These are phyloP conservation scores for Myotis davidii DNA, from an alignment of 2,113 vertebrate species.

Conservation along the genomic window DNA sequence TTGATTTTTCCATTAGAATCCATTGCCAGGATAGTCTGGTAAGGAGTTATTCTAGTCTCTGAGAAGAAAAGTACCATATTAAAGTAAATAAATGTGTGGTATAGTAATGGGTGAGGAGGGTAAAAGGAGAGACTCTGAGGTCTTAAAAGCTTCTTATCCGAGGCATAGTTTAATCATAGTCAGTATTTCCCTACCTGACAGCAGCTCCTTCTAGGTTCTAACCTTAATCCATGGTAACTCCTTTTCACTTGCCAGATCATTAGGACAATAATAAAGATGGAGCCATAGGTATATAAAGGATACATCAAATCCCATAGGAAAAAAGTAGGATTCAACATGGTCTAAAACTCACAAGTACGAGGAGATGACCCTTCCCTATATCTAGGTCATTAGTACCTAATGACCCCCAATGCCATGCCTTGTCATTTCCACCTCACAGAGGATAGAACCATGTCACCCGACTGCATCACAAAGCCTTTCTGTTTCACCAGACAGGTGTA, in stretches of 20 bases:
- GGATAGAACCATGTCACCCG: slow-evolving; percentile 7
- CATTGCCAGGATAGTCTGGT: neutral
- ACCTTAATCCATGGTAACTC: neutral
- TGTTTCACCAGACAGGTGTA: neutral
- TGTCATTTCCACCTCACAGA: slow-evolving; percentile 36
- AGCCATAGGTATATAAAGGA: slow-evolving; percentile 50
- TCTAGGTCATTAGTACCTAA: neutral
- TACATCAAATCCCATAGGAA: neutral
- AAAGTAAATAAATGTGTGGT: neutral
- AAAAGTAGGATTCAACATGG: slow-evolving; percentile 56
- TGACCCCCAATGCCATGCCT: neutral
- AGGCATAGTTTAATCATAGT: neutral
- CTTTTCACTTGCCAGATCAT: slow-evolving; percentile 64
- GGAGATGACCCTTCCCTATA: slow-evolving; percentile 31
- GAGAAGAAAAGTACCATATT: neutral
- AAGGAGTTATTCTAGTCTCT: neutral
- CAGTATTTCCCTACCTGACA: slow-evolving; percentile 57
- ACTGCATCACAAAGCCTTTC: slow-evolving; percentile 66
- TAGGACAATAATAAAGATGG: slow-evolving; percentile 62
- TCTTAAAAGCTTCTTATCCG: neutral
- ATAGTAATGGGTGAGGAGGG: neutral
- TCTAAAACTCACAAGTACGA: slow-evolving; percentile 13
- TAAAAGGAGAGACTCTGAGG: neutral
- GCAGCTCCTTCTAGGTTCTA: slow-evolving; percentile 38
- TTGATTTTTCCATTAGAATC: neutral